Conservation (phyloP, 2,888 invertebrate genomes). For the Melitaea athalia region DNA sequence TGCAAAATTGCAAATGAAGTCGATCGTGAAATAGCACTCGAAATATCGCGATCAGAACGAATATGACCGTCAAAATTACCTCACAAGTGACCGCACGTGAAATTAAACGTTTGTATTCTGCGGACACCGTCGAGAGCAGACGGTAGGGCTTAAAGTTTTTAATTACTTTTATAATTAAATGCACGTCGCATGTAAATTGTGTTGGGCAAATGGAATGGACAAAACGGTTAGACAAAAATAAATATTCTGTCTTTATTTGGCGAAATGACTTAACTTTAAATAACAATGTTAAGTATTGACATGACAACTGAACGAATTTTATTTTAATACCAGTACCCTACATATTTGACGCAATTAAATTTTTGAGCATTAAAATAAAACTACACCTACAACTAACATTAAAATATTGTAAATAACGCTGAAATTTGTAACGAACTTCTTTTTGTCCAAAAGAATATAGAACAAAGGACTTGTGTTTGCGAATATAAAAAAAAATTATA, state of each 20-base stretch:
- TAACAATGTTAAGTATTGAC: background rate
- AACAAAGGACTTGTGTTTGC: too few species aligned
- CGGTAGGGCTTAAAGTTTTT: conserved; percentile 41
- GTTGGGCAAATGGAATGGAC: conserved; percentile 5
- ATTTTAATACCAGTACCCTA: too few species aligned
- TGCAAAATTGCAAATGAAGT: background rate
- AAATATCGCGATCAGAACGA: conserved; percentile 30
- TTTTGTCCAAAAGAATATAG: too few species aligned
- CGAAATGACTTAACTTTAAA: background rate
- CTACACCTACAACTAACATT: too few species aligned
- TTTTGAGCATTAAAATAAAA: too few species aligned
- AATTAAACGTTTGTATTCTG: conserved; percentile 66
- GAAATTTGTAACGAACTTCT: too few species aligned
- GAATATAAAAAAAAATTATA: too few species aligned
- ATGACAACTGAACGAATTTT: background rate
- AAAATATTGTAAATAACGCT: too few species aligned
- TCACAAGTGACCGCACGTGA: conserved; percentile 54
- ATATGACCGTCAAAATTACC: conserved; percentile 51
- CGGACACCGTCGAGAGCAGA: conserved; percentile 44
- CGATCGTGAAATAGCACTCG: conserved; percentile 7
- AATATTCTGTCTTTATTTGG: background rate
- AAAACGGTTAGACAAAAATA: background rate
- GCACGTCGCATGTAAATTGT: conserved; percentile 34
- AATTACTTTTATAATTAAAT: conserved; percentile 51
- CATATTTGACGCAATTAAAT: too few species aligned